phyloP scores from a whole-genome alignment of 2,888 invertebrate genomes.

The Amaurobius ferox region DNA sequence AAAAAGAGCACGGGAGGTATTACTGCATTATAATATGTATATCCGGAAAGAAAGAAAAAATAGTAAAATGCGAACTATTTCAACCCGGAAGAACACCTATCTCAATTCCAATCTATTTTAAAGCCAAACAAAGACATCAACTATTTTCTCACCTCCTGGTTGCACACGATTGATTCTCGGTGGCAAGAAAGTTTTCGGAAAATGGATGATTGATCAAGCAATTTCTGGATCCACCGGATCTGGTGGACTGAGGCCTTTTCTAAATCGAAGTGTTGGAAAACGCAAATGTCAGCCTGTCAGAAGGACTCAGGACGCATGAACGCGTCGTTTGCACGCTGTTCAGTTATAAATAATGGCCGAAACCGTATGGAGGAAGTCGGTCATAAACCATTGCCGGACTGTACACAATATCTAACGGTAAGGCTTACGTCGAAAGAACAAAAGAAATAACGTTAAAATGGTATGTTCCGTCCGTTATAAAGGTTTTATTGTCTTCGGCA shows the following conservation, averaged over 20 bases:
- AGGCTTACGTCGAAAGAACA: too few relatives aligned
- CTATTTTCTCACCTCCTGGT: slow-evolving; percentile 4
- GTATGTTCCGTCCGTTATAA: too few relatives aligned
- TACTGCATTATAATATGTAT: too few relatives aligned
- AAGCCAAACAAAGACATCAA: neutral
- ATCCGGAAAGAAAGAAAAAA: neutral
- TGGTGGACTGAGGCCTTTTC: neutral
- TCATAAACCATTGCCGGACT: neutral
- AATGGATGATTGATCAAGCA: slow-evolving; percentile 34
- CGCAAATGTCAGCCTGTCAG: neutral
- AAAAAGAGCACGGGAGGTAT: too few relatives aligned
- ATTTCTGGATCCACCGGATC: neutral
- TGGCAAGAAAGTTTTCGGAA: neutral
- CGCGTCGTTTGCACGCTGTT: slow-evolving; percentile 21
- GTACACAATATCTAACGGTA: neutral
- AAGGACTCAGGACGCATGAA: slow-evolving; percentile 5
- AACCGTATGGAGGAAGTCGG: neutral
- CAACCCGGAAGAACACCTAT: neutral
- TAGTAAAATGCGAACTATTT: neutral
- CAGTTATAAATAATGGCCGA: slow-evolving; percentile 6
- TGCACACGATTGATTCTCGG: slow-evolving; percentile 13
- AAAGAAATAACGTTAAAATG: too few relatives aligned
- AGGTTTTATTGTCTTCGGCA: too few relatives aligned
- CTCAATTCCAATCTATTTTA: neutral
- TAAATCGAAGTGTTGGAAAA: neutral